Conservation (phyloP, 1,140 invertebrate species). For the Pogonomyrmex californicus region DNA sequence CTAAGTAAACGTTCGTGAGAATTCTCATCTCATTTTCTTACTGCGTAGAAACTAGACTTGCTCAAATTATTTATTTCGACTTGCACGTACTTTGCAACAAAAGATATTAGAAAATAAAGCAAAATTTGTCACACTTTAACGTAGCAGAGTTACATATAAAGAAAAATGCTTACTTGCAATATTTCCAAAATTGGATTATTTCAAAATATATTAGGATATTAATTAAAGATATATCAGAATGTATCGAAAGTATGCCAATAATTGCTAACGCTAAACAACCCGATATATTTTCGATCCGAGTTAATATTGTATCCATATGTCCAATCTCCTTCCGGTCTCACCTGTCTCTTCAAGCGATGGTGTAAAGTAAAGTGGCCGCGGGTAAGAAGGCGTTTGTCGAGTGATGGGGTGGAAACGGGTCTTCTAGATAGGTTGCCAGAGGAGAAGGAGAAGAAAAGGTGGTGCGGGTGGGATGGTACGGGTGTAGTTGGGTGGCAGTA, state of each 20-base stretch:
- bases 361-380: constrained; percentile 64
- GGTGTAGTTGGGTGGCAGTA: constrained; percentile 73
- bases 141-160: background rate
- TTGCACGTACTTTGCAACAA: background rate
- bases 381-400: constrained; percentile 74
- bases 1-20: constrained; percentile 30
- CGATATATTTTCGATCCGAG: background rate
- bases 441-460: constrained; percentile 50
- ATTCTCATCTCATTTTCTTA: constrained; percentile 1
- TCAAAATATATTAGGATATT: background rate
- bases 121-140: background rate
- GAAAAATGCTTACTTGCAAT: background rate
- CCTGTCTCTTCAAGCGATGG: constrained; percentile 37
- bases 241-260: background rate
- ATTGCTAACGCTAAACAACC: background rate
- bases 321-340: background rate
- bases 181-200: background rate
- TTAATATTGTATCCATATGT: background rate
- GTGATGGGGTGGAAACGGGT: constrained; percentile 62
- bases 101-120: background rate
- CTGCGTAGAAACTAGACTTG: background rate
- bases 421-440: constrained; percentile 62
- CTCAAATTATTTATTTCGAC: background rate
- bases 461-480: constrained; percentile 58
- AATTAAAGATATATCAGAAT: background rate